A percentile compares a stretch with the other conserved stretches of the same genome.
Conservation (phyloP, 2,113 vertebrate species). For the Cyphomyrus plagiostoma region DNA sequence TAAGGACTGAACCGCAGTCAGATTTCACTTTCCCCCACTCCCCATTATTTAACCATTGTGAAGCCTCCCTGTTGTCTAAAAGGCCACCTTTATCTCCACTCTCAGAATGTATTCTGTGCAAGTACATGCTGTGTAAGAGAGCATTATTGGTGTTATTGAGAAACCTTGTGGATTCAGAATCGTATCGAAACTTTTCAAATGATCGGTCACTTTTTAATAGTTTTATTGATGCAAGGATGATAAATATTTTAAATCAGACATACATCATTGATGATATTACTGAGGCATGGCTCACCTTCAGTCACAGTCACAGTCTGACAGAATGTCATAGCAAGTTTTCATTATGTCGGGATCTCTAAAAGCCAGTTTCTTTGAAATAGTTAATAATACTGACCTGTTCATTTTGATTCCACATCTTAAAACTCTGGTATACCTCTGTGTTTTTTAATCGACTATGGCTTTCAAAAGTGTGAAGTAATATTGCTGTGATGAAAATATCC, state of each 20-base stretch:
- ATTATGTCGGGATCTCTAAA: background rate
- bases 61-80: background rate
- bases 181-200: background rate
- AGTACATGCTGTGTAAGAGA: background rate
- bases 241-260: background rate
- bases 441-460: background rate
- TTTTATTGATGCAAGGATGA: background rate
- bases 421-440: background rate
- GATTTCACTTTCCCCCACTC: conserved; percentile 26
- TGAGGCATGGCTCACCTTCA: background rate
- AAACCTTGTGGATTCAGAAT: background rate
- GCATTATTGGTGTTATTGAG: background rate
- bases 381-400: background rate
- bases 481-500: background rate
- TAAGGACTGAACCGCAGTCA: conserved; percentile 35
- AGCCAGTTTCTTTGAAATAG: background rate
- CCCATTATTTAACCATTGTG: background rate
- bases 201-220: background rate
- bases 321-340: background rate
- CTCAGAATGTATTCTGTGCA: background rate
- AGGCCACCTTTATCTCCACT: background rate
- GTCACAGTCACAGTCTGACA: background rate
- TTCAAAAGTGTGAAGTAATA: background rate
- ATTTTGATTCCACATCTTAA: background rate
- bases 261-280: background rate